Conservation (phyloP, 2,888 invertebrate species). For the Plebejus melissa region DNA sequence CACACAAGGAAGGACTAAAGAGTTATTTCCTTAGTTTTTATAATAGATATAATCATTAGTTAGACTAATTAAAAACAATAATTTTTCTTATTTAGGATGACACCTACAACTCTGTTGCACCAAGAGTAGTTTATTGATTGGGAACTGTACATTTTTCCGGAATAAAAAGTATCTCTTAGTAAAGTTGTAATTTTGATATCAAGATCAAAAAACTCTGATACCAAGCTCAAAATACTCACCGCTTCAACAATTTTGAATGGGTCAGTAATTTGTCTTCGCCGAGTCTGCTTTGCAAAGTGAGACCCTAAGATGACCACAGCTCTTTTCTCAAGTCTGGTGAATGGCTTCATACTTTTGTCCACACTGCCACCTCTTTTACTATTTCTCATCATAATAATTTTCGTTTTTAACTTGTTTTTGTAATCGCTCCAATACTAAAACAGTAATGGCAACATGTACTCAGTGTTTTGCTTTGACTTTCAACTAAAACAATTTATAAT, state of each 20-base stretch:
- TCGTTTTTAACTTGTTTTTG: conserved; percentile 61
- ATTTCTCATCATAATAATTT: conserved; percentile 47
- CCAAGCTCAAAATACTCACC: conserved; percentile 41
- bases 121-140: no score
- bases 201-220: conserved; percentile 34
- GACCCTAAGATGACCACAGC: conserved; percentile 55
- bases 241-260: conserved; percentile 39
- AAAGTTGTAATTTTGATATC: neutral
- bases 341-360: conserved; percentile 45
- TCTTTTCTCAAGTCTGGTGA: conserved; percentile 56
- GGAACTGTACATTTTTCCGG: no score
- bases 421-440: conserved; percentile 67
- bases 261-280: conserved; percentile 34
- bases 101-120: no score
- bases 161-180: neutral
- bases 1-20: no score
- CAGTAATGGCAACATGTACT: neutral
- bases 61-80: no score
- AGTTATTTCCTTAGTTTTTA: no score
- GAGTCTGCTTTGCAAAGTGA: conserved; percentile 48
- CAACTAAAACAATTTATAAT: neutral
- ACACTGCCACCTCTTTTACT: conserved; percentile 41
- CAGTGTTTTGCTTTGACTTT: neutral
- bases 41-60: no score
- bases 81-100: no score